Percentiles rank a stretch among this genome's conserved stretches.
Evolutionary conservation across 2,797 vertebrate genomes (phyloP).

Genomic region (Gorsachius magnificus): DNA sequence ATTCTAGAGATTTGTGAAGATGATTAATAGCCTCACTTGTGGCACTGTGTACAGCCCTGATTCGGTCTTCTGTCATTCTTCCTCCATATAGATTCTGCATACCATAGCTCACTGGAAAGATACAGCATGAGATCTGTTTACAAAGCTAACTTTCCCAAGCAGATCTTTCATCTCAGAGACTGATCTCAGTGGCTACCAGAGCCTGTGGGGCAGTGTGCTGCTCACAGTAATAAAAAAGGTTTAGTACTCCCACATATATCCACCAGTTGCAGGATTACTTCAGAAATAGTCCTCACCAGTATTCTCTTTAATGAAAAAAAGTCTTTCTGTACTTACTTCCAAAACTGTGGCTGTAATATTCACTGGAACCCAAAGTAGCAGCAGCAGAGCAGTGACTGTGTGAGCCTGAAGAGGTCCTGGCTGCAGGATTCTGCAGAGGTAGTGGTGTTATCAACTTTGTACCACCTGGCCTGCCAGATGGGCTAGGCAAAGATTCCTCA

Average conservation of each 20-base stretch:
- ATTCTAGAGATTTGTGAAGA: constrained; percentile 88
- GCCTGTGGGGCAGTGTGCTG: neutral
- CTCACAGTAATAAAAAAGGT: neutral
- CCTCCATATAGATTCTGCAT: constrained; percentile 79
- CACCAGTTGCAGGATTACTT: neutral
- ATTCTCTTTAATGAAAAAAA: neutral
- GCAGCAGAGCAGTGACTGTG: neutral
- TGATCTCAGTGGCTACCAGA: neutral
- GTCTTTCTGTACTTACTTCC: constrained; percentile 73
- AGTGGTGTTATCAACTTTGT: constrained; percentile 63
- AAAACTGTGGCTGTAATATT: constrained; percentile 61
- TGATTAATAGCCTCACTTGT: constrained; percentile 87
- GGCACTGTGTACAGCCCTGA: constrained; percentile 79
- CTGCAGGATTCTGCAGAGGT: neutral
- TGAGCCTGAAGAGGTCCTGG: constrained; percentile 58
- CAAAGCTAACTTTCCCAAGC: neutral
- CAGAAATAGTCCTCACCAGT: neutral
- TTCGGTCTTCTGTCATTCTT: constrained; percentile 74
- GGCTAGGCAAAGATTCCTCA: constrained; percentile 36
- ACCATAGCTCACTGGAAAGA: constrained; percentile 61
- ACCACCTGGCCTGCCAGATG: constrained; percentile 56
- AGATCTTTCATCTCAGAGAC: neutral
- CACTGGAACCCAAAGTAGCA: constrained; percentile 40
- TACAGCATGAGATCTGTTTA: neutral
- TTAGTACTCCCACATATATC: neutral